phyloP scores from a whole-genome alignment of 2,888 invertebrate genomes.

The Thumatha senex region DNA sequence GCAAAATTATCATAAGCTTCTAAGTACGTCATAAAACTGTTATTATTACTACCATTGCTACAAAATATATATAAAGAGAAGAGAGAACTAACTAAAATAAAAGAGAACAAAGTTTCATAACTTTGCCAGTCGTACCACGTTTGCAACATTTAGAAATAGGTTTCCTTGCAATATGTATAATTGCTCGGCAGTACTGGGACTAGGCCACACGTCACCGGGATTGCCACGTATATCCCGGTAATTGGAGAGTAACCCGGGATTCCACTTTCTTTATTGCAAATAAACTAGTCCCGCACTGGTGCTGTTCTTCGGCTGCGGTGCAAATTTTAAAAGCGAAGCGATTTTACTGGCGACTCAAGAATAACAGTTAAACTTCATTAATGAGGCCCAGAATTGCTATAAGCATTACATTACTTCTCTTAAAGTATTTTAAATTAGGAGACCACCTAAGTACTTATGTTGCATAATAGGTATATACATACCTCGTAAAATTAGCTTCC shows the following conservation, averaged over 20 bases:
- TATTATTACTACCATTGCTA: too few species aligned
- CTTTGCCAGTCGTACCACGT: conserved; percentile 46
- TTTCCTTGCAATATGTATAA: conserved; percentile 73
- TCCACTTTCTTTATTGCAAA: conserved; percentile 83
- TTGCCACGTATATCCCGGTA: conserved; percentile 81
- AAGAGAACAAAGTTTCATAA: conserved; percentile 48
- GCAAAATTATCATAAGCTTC: too few species aligned
- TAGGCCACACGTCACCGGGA: conserved; percentile 77
- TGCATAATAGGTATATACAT: too few species aligned
- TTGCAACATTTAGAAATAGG: conserved; percentile 55
- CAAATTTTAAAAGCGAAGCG: conserved; percentile 33
- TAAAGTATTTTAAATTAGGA: too few species aligned
- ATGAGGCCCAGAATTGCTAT: not conserved
- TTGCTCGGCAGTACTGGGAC: conserved; percentile 63
- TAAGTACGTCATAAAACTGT: too few species aligned
- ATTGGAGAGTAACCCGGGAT: conserved; percentile 81
- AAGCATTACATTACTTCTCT: not conserved
- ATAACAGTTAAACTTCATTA: not conserved
- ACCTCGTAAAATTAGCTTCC: too few species aligned
- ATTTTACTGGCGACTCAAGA: not conserved
- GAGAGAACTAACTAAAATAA: conserved; percentile 13
- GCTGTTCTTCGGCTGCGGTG: conserved; percentile 60
- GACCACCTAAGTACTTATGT: too few species aligned
- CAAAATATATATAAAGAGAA: too few species aligned
- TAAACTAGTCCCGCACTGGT: conserved; percentile 78